phyloP scores from a whole-genome alignment of 2,113 vertebrate genomes.

The Dissostichus mawsoni region DNA sequence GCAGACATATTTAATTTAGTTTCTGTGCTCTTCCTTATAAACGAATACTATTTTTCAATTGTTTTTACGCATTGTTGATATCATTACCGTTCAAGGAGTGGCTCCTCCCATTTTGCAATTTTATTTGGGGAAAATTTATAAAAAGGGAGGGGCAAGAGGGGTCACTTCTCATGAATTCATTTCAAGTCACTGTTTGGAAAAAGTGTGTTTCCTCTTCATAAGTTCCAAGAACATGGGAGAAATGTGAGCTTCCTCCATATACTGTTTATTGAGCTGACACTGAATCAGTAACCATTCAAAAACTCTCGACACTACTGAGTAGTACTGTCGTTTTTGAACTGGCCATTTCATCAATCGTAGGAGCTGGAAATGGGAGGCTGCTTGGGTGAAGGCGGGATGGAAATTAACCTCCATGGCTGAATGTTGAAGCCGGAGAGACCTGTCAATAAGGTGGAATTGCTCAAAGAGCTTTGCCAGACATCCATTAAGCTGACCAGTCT shows the following conservation, averaged over 20 bases:
- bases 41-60: not conserved
- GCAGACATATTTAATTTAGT: no score
- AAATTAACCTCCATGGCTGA: slow-evolving; percentile 1
- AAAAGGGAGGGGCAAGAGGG: slow-evolving; percentile 2
- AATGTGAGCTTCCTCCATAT: not conserved
- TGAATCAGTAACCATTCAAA: slow-evolving; percentile 25
- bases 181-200: not conserved
- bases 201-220: slow-evolving; percentile 1
- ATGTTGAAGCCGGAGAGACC: not conserved
- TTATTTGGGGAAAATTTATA: slow-evolving; percentile 9
- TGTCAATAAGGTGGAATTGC: not conserved
- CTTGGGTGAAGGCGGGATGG: not conserved
- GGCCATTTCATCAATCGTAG: not conserved
- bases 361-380: not conserved
- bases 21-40: not conserved
- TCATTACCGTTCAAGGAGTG: not conserved
- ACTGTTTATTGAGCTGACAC: slow-evolving; percentile 16
- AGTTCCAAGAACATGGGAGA: not conserved
- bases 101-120: slow-evolving; percentile 41
- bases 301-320: not conserved
- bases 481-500: slow-evolving; percentile 5
- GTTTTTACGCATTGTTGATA: not conserved
- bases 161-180: not conserved
- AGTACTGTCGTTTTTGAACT: not conserved
- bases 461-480: slow-evolving; percentile 3